phyloP scores from a whole-genome alignment of 2,113 vertebrate species.

The Antidorcas marsupialis region DNA sequence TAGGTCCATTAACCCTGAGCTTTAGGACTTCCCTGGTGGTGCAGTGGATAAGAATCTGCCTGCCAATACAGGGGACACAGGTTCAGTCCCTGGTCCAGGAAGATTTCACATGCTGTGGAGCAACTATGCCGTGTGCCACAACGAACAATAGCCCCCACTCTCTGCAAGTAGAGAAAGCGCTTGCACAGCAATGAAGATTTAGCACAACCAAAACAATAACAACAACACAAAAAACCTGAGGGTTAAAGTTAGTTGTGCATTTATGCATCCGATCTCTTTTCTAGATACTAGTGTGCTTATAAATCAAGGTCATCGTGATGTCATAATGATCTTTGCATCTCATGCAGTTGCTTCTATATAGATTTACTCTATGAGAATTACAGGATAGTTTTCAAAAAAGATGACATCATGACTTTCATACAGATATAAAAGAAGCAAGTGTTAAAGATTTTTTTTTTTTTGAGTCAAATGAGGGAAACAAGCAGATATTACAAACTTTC shows the following conservation, averaged over 20 bases:
- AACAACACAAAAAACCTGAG: not conserved
- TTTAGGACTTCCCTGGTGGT: not conserved
- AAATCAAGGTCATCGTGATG: not conserved
- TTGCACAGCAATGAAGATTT: not conserved
- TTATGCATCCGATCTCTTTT: not conserved
- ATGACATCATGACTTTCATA: not conserved
- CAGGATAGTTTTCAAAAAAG: not conserved
- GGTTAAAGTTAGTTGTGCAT: not conserved
- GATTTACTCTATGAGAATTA: not conserved
- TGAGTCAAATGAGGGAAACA: not conserved
- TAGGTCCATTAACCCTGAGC: not conserved
- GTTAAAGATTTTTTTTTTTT: conserved; percentile 16
- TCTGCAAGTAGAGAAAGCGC: not conserved
- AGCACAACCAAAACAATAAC: not conserved
- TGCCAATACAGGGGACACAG: not conserved
- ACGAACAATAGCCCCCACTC: not conserved
- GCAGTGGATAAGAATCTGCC: not conserved
- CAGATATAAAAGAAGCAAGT: not conserved
- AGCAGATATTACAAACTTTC: not conserved
- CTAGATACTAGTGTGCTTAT: not conserved
- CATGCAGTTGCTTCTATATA: not conserved
- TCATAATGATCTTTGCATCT: not conserved
- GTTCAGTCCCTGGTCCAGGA: not conserved
- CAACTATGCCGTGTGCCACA: not conserved
- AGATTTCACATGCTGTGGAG: not conserved